Conservation (phyloP, 1,140 invertebrate genomes). For the Propsilocerus akamusi region DNA sequence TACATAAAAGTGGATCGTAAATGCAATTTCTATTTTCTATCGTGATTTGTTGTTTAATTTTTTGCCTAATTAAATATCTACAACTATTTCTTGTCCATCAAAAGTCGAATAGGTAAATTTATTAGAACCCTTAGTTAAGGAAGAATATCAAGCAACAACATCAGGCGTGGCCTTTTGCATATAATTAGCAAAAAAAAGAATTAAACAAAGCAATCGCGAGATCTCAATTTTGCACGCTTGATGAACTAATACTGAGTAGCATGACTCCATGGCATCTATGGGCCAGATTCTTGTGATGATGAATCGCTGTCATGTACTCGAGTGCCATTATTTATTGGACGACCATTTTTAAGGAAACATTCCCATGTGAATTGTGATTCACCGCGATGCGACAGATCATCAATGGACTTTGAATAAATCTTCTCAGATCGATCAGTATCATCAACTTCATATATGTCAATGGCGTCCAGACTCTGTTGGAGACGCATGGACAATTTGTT, state of each 20-base stretch:
- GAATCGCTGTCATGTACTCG: neutral
- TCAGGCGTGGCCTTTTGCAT: no score
- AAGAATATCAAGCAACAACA: no score
- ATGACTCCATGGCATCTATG: neutral
- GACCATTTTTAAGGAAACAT: conserved; percentile 17
- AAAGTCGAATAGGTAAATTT: no score
- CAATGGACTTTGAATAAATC: conserved; percentile 21
- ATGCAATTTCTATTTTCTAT: no score
- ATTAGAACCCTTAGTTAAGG: no score
- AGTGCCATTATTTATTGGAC: conserved; percentile 3
- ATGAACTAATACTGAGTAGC: conserved; percentile 1
- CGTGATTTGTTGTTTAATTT: no score
- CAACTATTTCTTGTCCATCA: no score
- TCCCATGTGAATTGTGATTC: conserved; percentile 20
- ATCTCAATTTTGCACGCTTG: no score
- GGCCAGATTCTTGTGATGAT: neutral
- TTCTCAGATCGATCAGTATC: conserved; percentile 9
- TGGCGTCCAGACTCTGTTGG: neutral
- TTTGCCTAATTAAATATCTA: no score
- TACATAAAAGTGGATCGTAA: no score
- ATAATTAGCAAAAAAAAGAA: no score
- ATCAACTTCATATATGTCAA: neutral
- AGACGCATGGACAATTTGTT: neutral
- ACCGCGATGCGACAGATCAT: conserved; percentile 18
- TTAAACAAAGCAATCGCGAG: no score